Base-by-base conservation (phyloP, 1,140 invertebrate species). In the Elysia chlorotica region DNA sequence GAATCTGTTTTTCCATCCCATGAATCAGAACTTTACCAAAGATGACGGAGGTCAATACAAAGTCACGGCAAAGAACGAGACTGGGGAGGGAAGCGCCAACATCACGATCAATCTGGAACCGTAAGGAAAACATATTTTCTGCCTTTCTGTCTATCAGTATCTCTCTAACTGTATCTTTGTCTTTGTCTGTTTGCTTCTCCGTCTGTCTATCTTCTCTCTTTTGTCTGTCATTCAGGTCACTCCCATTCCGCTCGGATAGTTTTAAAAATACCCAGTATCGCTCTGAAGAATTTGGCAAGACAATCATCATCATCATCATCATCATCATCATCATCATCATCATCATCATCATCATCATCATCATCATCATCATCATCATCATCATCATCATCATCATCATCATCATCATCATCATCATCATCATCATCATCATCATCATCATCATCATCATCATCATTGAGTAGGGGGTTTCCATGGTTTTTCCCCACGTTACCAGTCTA, bases 11-110 rank as follows among this genome's bases (percentile, higher is more conserved):
- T 28, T 35, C 54, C 66, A 36, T 73, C n/a, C 61, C 74, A 21
- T 63, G 74, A n/a, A 80, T 31, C 74, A 86, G 85, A 82, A 79
- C 71, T 83, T 98, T 81, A 93, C 96, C 87, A 95, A 97, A 91
- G 93, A 92, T 37, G 96, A 99, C 89, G 95, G 95, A 76, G 97
- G 97, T 82, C 92, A 96, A 74, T 99, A 99, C 89, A 97, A 97
- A 89, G 95, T 99, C 82, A 96, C 94, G 88, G 97, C 97, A 77
- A 97, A 96, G 89, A 99, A 99, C 89, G 96, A 95, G 86, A 93
- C 93, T 90, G 97, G 97, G 83, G 96, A 99, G 91, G 96, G 98
- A 82, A 94, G 95, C 78, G 96, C 97, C 78, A 98, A 95, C 81
- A 98, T 99, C 88, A 98, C 97, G 86, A 92, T 99, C 85, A 99